These are phyloP conservation scores for Tapera naevia DNA, from an alignment of 2,797 vertebrate genomes.

Conservation along the genomic window DNA sequence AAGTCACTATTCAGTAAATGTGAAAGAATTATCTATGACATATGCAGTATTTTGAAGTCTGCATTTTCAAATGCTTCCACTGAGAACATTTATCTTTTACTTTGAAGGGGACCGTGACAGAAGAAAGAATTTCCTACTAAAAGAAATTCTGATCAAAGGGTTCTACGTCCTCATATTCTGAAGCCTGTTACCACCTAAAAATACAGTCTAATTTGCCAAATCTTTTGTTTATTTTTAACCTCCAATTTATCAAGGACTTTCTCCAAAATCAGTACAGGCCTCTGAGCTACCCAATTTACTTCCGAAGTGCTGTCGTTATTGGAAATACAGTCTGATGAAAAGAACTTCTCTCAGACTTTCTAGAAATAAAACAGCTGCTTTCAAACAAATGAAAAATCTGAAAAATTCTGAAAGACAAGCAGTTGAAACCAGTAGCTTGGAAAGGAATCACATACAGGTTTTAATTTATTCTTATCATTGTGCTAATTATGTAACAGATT, in stretches of 20 bases:
- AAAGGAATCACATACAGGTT: neutral
- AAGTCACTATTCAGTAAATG: neutral
- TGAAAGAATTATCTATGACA: neutral
- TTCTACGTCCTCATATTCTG: neutral
- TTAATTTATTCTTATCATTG: constrained; percentile 6
- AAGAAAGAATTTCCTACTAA: constrained; percentile 29
- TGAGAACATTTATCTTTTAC: neutral
- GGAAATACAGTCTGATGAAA: neutral
- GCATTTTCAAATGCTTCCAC: neutral
- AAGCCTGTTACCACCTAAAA: neutral
- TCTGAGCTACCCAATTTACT: neutral
- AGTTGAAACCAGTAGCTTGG: neutral
- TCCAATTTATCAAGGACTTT: neutral
- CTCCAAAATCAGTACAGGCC: neutral
- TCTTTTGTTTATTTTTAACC: neutral
- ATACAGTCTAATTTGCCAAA: neutral
- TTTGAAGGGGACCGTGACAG: neutral
- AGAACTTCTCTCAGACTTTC: neutral
- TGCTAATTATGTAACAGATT: constrained; percentile 37
- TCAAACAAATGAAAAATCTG: constrained; percentile 1
- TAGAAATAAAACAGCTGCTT: constrained; percentile 6
- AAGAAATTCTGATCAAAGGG: constrained; percentile 28
- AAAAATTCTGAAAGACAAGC: neutral
- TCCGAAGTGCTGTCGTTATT: neutral
- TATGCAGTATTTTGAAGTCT: constrained; percentile 9